Percentiles rank a stretch among this genome's conserved stretches.
Conservation (phyloP, 2,797 vertebrate genomes). For the Neoniphon sammara region DNA sequence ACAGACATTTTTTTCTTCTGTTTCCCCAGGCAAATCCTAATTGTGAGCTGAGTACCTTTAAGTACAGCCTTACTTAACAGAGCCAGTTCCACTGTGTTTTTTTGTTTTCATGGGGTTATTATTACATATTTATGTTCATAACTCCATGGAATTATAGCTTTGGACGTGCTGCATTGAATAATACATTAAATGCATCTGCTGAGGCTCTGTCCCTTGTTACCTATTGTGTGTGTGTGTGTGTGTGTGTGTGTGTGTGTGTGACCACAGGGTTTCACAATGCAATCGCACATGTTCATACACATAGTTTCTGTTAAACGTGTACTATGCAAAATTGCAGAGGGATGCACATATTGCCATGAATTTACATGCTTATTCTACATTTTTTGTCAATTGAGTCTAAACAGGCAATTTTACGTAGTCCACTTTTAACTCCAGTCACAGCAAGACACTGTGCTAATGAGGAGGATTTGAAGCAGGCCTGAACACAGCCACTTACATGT, state of each 20-base stretch:
- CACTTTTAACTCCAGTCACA: slow-evolving; percentile 26
- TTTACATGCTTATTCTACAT: too few species aligned
- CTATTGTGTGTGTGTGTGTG: slow-evolving; percentile 49
- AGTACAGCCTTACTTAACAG: slow-evolving; percentile 45
- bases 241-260: slow-evolving; percentile 5
- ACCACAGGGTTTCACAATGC: slow-evolving; percentile 43
- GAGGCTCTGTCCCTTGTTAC: slow-evolving; percentile 62
- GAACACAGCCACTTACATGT: neutral
- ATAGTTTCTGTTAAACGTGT: too few species aligned
- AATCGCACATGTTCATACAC: slow-evolving; percentile 27
- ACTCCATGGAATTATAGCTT: slow-evolving; percentile 69
- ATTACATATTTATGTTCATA: slow-evolving; percentile 79
- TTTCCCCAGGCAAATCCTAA: slow-evolving; percentile 22
- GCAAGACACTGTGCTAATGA: slow-evolving; percentile 14
- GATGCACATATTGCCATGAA: too few species aligned
- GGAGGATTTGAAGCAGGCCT: slow-evolving; percentile 16
- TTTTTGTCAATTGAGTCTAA: too few species aligned
- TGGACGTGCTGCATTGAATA: slow-evolving; percentile 79
- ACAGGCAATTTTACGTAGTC: too few species aligned
- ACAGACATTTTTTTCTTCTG: slow-evolving; percentile 7
- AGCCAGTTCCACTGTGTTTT: slow-evolving; percentile 46
- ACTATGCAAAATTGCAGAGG: too few species aligned
- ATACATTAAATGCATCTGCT: slow-evolving; percentile 82
- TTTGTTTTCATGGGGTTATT: slow-evolving; percentile 55
- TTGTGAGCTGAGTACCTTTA: slow-evolving; percentile 29